Conservation (phyloP, 92 coral and sea anemone species). For the Epizoanthus ramosus region DNA sequence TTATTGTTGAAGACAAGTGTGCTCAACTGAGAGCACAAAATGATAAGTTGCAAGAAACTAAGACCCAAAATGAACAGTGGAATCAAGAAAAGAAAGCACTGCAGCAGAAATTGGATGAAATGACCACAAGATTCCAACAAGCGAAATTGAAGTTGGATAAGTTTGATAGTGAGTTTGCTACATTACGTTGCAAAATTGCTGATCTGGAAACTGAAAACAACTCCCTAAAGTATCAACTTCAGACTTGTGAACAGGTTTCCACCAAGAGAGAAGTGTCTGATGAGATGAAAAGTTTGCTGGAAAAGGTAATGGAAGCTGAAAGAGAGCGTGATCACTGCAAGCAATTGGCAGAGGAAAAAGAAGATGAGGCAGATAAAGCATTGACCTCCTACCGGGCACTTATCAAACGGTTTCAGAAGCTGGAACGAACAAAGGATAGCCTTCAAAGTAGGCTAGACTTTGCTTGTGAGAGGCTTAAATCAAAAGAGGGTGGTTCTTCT, state of each 20-base stretch:
- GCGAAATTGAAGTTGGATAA: slow-evolving; percentile 38
- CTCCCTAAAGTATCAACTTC: slow-evolving; percentile 36
- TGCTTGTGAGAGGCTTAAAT: slow-evolving; percentile 45
- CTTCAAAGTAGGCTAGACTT: slow-evolving; percentile 46
- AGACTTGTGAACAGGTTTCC: slow-evolving; percentile 13
- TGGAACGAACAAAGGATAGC: slow-evolving; percentile 48
- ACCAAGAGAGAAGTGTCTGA: background rate
- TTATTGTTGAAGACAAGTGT: slow-evolving; percentile 68
- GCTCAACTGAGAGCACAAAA: slow-evolving; percentile 49
- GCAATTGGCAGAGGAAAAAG: slow-evolving; percentile 53
- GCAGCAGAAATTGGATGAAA: slow-evolving; percentile 48
- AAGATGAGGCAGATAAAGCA: slow-evolving; percentile 21
- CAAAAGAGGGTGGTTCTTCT: background rate
- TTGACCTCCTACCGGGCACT: slow-evolving; percentile 37
- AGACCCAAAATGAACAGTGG: slow-evolving; percentile 16
- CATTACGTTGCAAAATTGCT: slow-evolving; percentile 21
- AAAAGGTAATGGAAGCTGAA: slow-evolving; percentile 34
- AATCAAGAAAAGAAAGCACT: slow-evolving; percentile 50
- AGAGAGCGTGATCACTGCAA: slow-evolving; percentile 43
- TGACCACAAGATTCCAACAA: slow-evolving; percentile 49
- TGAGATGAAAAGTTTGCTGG: slow-evolving; percentile 29
- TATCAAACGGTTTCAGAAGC: slow-evolving; percentile 42
- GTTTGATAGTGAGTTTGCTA: slow-evolving; percentile 50
- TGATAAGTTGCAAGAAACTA: slow-evolving; percentile 35
- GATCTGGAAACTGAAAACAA: slow-evolving; percentile 41